phyloP scores from a whole-genome alignment of 1,140 invertebrate genomes.

The Diachasma alloeum region DNA sequence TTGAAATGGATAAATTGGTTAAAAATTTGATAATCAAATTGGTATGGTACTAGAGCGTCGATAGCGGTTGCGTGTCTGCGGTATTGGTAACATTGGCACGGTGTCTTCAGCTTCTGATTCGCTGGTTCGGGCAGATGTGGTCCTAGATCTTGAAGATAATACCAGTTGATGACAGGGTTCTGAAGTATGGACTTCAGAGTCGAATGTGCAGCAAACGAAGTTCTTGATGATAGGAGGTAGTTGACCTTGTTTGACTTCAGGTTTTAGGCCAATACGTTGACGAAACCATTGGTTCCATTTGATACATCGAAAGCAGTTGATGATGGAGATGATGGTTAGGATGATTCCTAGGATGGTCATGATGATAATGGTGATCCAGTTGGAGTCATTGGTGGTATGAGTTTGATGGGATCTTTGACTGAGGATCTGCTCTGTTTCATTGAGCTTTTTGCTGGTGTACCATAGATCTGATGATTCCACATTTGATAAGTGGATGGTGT shows the following conservation, averaged over 20 bases:
- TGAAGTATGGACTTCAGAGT: not conserved
- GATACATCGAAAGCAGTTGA: not conserved
- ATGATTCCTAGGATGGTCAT: not conserved
- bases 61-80: not conserved
- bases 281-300: not conserved
- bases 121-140: not conserved
- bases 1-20: too few species aligned
- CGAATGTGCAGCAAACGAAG: not conserved
- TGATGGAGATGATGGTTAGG: not conserved
- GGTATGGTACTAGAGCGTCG: not conserved
- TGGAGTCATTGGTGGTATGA: not conserved
- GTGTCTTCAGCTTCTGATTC: not conserved
- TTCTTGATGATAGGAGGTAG: not conserved
- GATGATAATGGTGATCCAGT: not conserved
- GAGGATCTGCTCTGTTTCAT: not conserved
- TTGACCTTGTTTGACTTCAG: not conserved
- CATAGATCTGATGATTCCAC: not conserved
- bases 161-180: too few species aligned
- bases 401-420: not conserved
- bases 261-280: not conserved
- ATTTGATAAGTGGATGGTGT: not conserved
- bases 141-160: not conserved
- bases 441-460: not conserved
- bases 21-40: too few species aligned
- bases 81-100: not conserved